Evolutionary conservation across 1,140 invertebrate genomes (phyloP), one percentile per base, ranked within the genome.

Genomic region (Bombus haemorrhoidalis): DNA sequence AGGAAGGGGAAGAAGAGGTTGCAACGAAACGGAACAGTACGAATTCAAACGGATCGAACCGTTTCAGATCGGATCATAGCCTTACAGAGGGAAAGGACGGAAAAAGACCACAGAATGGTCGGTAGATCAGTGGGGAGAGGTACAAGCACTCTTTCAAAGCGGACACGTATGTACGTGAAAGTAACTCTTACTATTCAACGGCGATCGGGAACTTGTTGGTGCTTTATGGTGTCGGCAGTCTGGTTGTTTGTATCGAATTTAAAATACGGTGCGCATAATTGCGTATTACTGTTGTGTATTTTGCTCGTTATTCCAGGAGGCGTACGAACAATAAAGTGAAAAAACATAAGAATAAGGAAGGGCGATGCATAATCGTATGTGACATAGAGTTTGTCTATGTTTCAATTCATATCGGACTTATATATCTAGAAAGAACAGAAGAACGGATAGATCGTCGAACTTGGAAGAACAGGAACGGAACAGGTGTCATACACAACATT

Each of bases 141-240:
- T 12, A 73, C 81, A 81, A 59, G 78, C 66, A 81, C 78, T 85
- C 78, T 25, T 81, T 81, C 69, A 81, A 37, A 71, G 43, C 39
- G 34, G 62, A 81, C 71, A 81, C 78, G 79, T 73, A 72, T 69
- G 71, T 57, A 85, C 84, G 84, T 85, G 84, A 85, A 85, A 85
- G 84, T 85, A 85, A 85, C 84, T 85, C 84, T 85, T 85, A 85
- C 79, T 81, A 72, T 85, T 85, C 28, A 81, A 13, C 79, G 43
- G 77, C n/a, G 62, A 75, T 81, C 79, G 78, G 74, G n/a, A 62
- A 72, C 32, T 80, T 53, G 25, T 80, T 47, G 39, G 83, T 85
- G 83, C 59, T 85, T 85, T 73, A 80, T 73, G 83, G 84, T 81
- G 59, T 85, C 84, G 69, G 79, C 74, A 47, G 72, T 85, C 71